Evolutionary conservation across 1,140 invertebrate species (phyloP), one percentile per base, ranked within the genome.

Genomic region (Magallana ariakensis): DNA sequence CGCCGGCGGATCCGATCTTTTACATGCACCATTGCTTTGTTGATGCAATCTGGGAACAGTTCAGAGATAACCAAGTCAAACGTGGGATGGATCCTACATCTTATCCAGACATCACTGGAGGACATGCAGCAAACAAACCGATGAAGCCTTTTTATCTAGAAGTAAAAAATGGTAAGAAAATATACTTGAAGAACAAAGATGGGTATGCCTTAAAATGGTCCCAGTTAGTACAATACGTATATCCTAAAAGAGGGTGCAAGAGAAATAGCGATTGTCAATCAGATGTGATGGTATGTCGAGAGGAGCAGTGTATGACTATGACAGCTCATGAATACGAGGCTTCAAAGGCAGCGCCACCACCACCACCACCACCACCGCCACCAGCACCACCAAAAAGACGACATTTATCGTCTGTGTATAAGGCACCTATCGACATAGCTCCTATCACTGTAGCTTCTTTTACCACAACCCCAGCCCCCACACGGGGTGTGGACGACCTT

Each of bases 1-100:
- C 93, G 10, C 85, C 94, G 60, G 93, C 92, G 80, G 95, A 95
- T 87, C 92, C 92, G 5, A 88, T 94, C 62, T 94, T 94, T 90
- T 95, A 92, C 87, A 85, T 94, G 86, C 94, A 94, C 85, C 95
- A 95, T 89, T 86, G 90, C 53, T 94, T 93, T 89, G 88, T 95
- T 56, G 94, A 95, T 88, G 91, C 91, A 80, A 84, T 93, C 8
- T 93, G 92, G 92, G 90, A 92, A 81, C 60, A 85, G 62, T 91
- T 91, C 60, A 85, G 92, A 46, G 57, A 87, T 13, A 91, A 90
- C 15, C 87, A 92, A 75, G 89, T 92, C 6, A 33, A 13, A 7
- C 46, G 82, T 11, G 86, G 86, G 16, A 83, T 87, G 19, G 88
- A 91, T 26, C 90, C 90, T 33, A 80, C 54, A 0, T 83, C 57